Evolutionary conservation across 2,888 invertebrate species (phyloP).

Genomic region (Philaethria dido): DNA sequence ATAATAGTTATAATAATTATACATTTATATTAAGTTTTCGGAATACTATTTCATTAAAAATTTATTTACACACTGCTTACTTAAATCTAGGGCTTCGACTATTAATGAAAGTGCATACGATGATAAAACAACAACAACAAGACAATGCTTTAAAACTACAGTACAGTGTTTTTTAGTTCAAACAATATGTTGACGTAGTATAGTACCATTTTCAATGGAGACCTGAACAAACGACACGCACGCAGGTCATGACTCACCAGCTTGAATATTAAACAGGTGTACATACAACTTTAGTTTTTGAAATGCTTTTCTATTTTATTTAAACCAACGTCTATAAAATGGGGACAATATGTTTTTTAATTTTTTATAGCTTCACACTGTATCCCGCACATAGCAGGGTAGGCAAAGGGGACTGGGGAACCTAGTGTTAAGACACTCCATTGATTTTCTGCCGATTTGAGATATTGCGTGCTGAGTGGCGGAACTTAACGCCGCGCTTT

Average conservation of each 20-base stretch:
- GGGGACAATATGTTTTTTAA: not conserved
- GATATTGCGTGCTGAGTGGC: too few species aligned
- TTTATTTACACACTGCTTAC: conserved; percentile 17
- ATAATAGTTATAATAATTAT: too few species aligned
- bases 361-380: not conserved
- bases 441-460: too few species aligned
- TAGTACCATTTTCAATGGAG: conserved; percentile 23
- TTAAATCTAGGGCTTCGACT: conserved; percentile 23
- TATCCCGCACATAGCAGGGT: too few species aligned
- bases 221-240: conserved; percentile 33
- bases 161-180: conserved; percentile 24
- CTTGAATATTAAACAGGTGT: conserved; percentile 54
- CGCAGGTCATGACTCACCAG: conserved; percentile 44
- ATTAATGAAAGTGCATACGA: conserved; percentile 24
- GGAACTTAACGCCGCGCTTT: too few species aligned
- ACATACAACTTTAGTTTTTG: conserved; percentile 45
- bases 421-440: too few species aligned
- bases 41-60: too few species aligned
- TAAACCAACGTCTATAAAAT: not conserved
- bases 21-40: too few species aligned
- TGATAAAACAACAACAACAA: too few species aligned
- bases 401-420: too few species aligned
- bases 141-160: conserved; percentile 1
- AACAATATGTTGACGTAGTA: not conserved
- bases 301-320: conserved; percentile 23